Evolutionary conservation across 2,113 vertebrate species (phyloP).

Genomic region (Corythaixoides concolor): DNA sequence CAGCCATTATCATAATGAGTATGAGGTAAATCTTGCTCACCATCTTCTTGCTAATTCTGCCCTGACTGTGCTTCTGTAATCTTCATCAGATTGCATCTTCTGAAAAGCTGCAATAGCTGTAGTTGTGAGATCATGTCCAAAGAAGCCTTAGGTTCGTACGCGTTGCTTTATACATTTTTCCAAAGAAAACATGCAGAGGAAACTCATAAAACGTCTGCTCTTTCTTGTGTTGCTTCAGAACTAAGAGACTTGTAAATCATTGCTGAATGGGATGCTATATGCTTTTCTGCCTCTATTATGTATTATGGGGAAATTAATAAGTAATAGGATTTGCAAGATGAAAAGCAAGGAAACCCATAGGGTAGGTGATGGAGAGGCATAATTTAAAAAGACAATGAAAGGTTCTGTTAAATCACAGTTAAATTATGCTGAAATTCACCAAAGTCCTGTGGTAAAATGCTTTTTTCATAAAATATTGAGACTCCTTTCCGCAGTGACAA

Average conservation of each 20-base stretch:
- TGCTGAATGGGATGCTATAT: constrained; percentile 54
- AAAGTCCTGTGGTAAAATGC: constrained; percentile 55
- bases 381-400: constrained; percentile 79
- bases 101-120: neutral
- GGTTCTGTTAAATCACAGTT: constrained; percentile 74
- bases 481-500: constrained; percentile 59
- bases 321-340: constrained; percentile 72
- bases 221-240: constrained; percentile 28
- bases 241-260: constrained; percentile 69
- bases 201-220: constrained; percentile 41
- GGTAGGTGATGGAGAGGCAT: constrained; percentile 70
- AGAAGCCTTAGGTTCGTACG: neutral
- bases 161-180: neutral
- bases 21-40: constrained; percentile 35
- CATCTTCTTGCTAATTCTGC: constrained; percentile 36
- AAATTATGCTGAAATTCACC: constrained; percentile 71
- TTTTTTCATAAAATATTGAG: constrained; percentile 74
- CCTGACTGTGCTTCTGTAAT: constrained; percentile 7
- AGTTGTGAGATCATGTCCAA: neutral
- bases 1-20: constrained; percentile 43
- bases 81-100: constrained; percentile 10
- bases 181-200: constrained; percentile 33
- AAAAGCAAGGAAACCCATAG: constrained; percentile 73
- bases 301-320: constrained; percentile 74
- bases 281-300: constrained; percentile 59